Evolutionary conservation across 2,888 invertebrate species (phyloP).

Genomic region (Mimas tiliae): DNA sequence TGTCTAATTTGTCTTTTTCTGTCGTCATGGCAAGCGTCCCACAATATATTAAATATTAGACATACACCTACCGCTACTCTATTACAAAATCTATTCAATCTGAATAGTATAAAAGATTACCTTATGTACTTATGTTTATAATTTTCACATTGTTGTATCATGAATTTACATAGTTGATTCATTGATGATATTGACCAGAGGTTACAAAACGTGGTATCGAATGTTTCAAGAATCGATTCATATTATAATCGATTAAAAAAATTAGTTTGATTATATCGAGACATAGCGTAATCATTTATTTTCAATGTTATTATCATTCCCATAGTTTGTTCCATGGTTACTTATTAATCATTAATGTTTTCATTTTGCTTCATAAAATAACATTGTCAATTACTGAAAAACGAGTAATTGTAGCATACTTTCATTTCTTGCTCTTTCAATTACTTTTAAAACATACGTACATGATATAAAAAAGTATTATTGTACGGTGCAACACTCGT

Average conservation of each 20-base stretch:
- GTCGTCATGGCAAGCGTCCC: conserved; percentile 34
- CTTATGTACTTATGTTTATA: conserved; percentile 43
- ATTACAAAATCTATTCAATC: conserved; percentile 67
- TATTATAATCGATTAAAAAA: background rate
- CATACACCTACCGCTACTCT: conserved; percentile 47
- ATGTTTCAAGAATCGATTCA: background rate
- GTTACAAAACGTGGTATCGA: conserved; percentile 8
- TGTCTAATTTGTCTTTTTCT: background rate
- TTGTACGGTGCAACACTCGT: no score
- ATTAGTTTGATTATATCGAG: background rate
- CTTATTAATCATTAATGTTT: no score
- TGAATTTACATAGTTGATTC: conserved; percentile 25
- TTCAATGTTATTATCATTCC: no score
- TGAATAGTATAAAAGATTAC: conserved; percentile 66
- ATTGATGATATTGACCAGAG: conserved; percentile 11
- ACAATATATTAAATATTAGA: conserved; percentile 26
- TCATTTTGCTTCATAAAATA: no score
- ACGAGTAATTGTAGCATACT: no score
- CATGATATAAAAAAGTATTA: no score
- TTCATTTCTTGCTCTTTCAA: no score
- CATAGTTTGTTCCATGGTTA: no score
- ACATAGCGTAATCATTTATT: no score
- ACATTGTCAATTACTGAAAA: no score
- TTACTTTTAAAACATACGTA: no score
- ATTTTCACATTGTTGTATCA: conserved; percentile 27